Percentiles rank a stretch among this genome's conserved stretches.
Conservation (phyloP, 2,888 invertebrate species). For the Chrysina gloriosa region DNA sequence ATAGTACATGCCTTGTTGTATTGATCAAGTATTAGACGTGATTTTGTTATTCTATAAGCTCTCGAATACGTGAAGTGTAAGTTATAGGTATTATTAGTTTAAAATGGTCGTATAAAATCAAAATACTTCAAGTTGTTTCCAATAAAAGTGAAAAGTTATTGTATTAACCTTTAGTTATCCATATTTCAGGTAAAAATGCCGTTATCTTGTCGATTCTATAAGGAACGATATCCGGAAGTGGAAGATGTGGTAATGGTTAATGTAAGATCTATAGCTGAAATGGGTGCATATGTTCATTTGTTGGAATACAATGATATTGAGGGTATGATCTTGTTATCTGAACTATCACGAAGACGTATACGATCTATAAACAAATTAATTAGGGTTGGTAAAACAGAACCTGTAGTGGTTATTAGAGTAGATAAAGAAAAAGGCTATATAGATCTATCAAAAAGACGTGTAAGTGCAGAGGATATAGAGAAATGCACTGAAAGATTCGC, state of each 20-base stretch:
- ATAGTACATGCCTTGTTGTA: too few species aligned
- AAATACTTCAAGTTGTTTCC: too few species aligned
- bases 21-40: too few species aligned
- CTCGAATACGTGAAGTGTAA: too few species aligned
- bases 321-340: conserved; percentile 98
- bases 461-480: conserved; percentile 97
- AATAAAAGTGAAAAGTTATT: background rate
- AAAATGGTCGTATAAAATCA: too few species aligned
- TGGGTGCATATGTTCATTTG: conserved; percentile 99
- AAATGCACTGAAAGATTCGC: conserved; percentile 99
- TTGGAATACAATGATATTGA: conserved; percentile 99
- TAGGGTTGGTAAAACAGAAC: conserved; percentile 97
- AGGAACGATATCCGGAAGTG: conserved; percentile 96
- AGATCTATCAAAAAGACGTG: conserved; percentile 98
- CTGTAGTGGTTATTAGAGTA: conserved; percentile 98
- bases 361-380: conserved; percentile 99
- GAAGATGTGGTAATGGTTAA: conserved; percentile 99
- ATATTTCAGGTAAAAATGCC: conserved; percentile 74
- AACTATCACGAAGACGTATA: conserved; percentile 97
- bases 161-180: conserved; percentile 24
- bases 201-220: conserved; percentile 95
- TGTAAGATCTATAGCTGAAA: conserved; percentile 97
- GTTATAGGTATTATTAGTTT: too few species aligned
- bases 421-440: conserved; percentile 99
- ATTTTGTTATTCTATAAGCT: too few species aligned